phyloP scores from a whole-genome alignment of 2,797 vertebrate genomes.

The Halcyon leucocephala region DNA sequence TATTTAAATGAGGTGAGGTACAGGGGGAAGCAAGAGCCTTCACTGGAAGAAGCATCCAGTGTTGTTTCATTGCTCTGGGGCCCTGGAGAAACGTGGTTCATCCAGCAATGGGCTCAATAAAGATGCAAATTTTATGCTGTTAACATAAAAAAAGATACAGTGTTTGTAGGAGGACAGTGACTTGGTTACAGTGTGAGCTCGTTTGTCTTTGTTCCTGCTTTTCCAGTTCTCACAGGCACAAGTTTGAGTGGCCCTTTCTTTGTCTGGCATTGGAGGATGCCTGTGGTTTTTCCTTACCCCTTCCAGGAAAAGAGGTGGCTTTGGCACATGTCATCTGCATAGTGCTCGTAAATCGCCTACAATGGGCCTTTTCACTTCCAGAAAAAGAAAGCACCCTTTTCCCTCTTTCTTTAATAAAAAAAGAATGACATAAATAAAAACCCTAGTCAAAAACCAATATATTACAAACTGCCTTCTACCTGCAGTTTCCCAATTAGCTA shows the following conservation, averaged over 20 bases:
- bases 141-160: background rate
- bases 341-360: background rate
- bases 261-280: background rate
- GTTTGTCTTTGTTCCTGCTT: background rate
- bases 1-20: background rate
- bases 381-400: background rate
- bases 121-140: constrained; percentile 51
- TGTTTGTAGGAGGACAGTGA: background rate
- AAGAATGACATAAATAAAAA: background rate
- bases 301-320: constrained; percentile 30
- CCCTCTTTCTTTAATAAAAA: background rate
- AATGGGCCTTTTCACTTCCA: background rate
- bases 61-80: background rate
- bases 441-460: background rate
- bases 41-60: background rate
- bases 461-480: constrained; percentile 68
- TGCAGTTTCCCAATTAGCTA: constrained; percentile 77
- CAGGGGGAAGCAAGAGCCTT: background rate
- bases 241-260: background rate
- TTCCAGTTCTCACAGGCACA: background rate
- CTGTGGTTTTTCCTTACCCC: background rate
- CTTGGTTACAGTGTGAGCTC: background rate
- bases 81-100: background rate
- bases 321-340: background rate
- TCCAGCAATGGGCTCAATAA: background rate